phyloP scores from a whole-genome alignment of 2,888 invertebrate species.

The Euspilapteryx auroguttella region DNA sequence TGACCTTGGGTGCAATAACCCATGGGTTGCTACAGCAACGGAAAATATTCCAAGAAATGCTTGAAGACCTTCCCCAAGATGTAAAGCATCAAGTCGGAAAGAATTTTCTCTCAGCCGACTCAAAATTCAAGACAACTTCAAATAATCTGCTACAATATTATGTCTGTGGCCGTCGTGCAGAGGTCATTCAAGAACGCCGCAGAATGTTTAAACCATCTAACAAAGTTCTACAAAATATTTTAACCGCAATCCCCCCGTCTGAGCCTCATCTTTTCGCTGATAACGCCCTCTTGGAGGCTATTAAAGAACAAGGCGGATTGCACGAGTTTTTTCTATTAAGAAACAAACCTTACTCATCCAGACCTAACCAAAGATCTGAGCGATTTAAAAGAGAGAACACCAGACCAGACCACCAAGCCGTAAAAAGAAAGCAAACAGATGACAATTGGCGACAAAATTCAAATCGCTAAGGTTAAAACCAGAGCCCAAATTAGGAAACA shows the following conservation, averaged over 20 bases:
- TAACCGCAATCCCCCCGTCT: constrained; percentile 8
- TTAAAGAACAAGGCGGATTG: constrained; percentile 2
- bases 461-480: too few relatives aligned
- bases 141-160: constrained; percentile 9
- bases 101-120: constrained; percentile 2
- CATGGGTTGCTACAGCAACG: too few relatives aligned
- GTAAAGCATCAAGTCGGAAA: neutral
- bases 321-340: constrained; percentile 1
- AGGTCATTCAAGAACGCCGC: constrained; percentile 8
- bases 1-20: too few relatives aligned
- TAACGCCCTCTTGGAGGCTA: constrained; percentile 3
- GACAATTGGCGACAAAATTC: too few relatives aligned
- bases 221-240: constrained; percentile 3
- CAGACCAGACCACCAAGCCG: too few relatives aligned
- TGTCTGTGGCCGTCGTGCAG: constrained; percentile 7
- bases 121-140: constrained; percentile 5
- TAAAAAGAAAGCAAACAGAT: too few relatives aligned
- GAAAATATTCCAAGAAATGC: neutral
- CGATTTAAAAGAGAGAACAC: too few relatives aligned
- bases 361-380: too few relatives aligned
- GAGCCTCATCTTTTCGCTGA: constrained; percentile 6
- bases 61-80: neutral
- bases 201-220: constrained; percentile 5
- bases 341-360: too few relatives aligned
- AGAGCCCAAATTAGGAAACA: too few relatives aligned